Conservation (phyloP, 2,888 invertebrate species). For the Cheilosia impressa region DNA sequence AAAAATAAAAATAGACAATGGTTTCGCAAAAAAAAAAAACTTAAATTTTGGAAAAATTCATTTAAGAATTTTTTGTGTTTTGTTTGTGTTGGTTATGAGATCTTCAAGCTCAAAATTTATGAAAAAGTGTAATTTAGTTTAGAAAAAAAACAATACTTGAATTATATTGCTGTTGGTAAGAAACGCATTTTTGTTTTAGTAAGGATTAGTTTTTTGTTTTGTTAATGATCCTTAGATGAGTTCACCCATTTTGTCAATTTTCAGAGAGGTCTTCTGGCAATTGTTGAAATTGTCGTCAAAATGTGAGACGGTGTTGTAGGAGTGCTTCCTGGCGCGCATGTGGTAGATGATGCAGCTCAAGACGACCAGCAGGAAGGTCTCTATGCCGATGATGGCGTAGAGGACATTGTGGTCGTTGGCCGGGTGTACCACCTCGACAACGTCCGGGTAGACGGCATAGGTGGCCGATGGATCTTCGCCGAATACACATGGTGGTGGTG, state of each 20-base stretch:
- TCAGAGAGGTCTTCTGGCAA: constrained; percentile 61
- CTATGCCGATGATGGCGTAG: constrained; percentile 76
- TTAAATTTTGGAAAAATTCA: constrained; percentile 14
- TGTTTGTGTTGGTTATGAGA: constrained; percentile 54
- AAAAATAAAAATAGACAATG: constrained; percentile 2
- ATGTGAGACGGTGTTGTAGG: constrained; percentile 82
- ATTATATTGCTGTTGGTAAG: constrained; percentile 60
- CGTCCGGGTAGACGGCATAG: constrained; percentile 78
- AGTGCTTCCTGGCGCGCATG: constrained; percentile 81
- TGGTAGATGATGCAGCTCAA: constrained; percentile 78
- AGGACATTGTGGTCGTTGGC: constrained; percentile 71
- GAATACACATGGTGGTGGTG: constrained; percentile 63
- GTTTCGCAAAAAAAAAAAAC: not conserved
- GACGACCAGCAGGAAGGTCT: constrained; percentile 73
- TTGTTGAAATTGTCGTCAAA: constrained; percentile 82
- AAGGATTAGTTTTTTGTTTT: constrained; percentile 1
- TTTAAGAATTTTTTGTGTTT: not conserved
- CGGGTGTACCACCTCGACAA: constrained; percentile 78
- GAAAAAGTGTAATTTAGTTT: constrained; percentile 32
- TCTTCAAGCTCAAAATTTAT: constrained; percentile 51
- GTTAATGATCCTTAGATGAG: constrained; percentile 43
- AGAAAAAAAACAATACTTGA: constrained; percentile 16
- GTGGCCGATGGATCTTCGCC: constrained; percentile 75
- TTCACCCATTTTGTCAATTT: constrained; percentile 63
- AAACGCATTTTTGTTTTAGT: constrained; percentile 59